phyloP scores from a whole-genome alignment of 2,113 vertebrate genomes.

The Sarotherodon lohbergeri region DNA sequence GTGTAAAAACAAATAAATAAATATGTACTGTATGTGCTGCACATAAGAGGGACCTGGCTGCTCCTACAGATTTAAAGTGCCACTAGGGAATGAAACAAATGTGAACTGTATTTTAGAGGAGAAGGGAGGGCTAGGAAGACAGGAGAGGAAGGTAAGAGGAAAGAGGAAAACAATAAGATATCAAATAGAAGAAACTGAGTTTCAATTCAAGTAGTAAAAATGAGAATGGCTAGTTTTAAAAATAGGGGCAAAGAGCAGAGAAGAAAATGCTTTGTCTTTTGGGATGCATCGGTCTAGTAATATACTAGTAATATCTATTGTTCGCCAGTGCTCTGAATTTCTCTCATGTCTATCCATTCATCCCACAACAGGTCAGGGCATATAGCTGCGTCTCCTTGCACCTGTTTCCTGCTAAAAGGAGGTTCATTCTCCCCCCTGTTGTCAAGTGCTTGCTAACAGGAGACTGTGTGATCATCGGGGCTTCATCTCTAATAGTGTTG shows the following conservation, averaged over 20 bases:
- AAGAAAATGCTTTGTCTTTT: neutral
- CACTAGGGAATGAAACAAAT: conserved; percentile 6
- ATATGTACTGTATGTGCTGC: neutral
- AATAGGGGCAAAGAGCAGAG: neutral
- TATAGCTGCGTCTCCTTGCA: neutral
- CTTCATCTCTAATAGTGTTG: neutral
- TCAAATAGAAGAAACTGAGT: neutral
- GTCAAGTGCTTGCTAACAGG: neutral
- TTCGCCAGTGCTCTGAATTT: neutral
- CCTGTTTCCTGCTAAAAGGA: neutral
- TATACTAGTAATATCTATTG: neutral
- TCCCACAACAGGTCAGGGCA: neutral
- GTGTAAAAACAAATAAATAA: neutral
- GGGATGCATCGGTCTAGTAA: neutral
- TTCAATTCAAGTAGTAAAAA: neutral
- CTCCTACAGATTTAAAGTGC: neutral
- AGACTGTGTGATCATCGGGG: neutral
- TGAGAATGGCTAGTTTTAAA: neutral
- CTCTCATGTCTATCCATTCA: no score
- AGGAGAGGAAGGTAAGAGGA: neutral
- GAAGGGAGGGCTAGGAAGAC: neutral
- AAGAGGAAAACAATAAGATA: neutral
- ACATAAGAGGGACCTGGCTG: neutral
- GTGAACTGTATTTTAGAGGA: neutral
- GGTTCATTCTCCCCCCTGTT: neutral